These are phyloP conservation scores for Phrynocephalus guinanensis DNA, from an alignment of 2,797 vertebrate genomes.

Conservation along the genomic window DNA sequence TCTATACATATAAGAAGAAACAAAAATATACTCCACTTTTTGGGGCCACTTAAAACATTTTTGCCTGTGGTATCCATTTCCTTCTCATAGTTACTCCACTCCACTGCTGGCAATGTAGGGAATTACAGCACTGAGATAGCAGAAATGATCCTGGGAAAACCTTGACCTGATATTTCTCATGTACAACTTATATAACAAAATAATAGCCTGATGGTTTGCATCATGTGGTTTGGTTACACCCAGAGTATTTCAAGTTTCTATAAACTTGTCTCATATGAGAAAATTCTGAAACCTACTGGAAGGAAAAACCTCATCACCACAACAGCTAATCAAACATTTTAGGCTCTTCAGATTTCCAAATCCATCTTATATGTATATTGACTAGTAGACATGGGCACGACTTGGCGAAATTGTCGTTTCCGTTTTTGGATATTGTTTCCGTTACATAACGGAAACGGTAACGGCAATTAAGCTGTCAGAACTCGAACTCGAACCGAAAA, in stretches of 20 bases:
- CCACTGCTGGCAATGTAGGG: not conserved
- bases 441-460: no score
- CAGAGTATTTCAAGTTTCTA: not conserved
- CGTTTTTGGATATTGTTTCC: no score
- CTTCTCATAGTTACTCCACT: not conserved
- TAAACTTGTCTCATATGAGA: not conserved
- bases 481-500: no score
- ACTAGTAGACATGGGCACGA: no score
- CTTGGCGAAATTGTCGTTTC: no score
- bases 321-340: conserved; percentile 4
- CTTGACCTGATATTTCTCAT: not conserved
- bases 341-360: conserved; percentile 1
- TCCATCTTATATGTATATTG: not conserved
- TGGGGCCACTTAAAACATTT: not conserved
- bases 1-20: not conserved
- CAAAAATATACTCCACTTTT: not conserved
- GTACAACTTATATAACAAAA: not conserved
- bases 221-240: not conserved
- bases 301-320: not conserved
- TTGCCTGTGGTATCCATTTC: not conserved
- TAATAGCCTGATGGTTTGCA: not conserved
- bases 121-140: not conserved
- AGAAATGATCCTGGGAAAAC: not conserved
- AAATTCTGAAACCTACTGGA: not conserved
- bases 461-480: no score